phyloP scores from a whole-genome alignment of 1,140 invertebrate species.

The Eciton burchellii region DNA sequence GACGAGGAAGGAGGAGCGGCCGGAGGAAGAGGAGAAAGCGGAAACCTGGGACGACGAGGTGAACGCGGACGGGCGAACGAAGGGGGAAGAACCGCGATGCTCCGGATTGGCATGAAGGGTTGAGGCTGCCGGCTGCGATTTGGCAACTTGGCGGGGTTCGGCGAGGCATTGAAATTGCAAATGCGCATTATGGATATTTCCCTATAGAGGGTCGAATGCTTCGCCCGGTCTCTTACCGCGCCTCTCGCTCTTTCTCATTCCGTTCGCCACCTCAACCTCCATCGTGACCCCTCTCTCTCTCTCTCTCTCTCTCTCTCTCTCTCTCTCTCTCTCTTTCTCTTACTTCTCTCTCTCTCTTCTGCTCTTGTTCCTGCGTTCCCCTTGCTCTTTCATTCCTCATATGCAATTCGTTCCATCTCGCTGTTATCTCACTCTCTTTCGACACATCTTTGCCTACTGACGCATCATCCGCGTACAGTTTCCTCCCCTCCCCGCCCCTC shows the following conservation, averaged over 20 bases:
- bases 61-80: slow-evolving; percentile 17
- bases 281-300: slow-evolving; percentile 8
- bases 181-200: slow-evolving; percentile 86
- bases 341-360: slow-evolving; percentile 42
- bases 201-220: slow-evolving; percentile 81
- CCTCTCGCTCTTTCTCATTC: slow-evolving; percentile 48
- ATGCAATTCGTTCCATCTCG: slow-evolving; percentile 49
- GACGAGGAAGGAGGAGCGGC: slow-evolving; percentile 6
- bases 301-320: not conserved
- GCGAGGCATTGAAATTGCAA: slow-evolving; percentile 85
- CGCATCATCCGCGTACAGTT: slow-evolving; percentile 57
- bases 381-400: slow-evolving; percentile 58
- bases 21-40: slow-evolving; percentile 24
- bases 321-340: slow-evolving; percentile 27
- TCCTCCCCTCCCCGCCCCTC: slow-evolving; percentile 41
- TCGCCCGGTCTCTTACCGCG: slow-evolving; percentile 25
- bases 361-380: too few species aligned
- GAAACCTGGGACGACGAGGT: slow-evolving; percentile 26
- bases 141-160: slow-evolving; percentile 74
- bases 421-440: slow-evolving; percentile 55
- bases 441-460: slow-evolving; percentile 63
- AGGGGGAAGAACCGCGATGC: slow-evolving; percentile 61
- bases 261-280: slow-evolving; percentile 40
- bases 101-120: slow-evolving; percentile 69
- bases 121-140: slow-evolving; percentile 68